phyloP scores from a whole-genome alignment of 2,113 vertebrate species.

The Scolopax mira region DNA sequence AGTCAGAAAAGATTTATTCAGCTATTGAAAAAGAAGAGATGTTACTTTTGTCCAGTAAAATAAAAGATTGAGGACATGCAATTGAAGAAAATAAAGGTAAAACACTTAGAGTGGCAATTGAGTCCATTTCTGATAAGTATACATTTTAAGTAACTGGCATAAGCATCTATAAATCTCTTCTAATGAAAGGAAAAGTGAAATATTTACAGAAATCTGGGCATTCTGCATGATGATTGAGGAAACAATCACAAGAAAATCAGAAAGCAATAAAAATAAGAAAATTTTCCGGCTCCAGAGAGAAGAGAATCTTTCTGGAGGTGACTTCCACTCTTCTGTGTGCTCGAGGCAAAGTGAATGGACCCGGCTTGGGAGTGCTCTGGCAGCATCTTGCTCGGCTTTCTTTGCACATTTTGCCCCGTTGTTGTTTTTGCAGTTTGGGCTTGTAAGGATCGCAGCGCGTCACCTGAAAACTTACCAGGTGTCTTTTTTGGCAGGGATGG shows the following conservation, averaged over 20 bases:
- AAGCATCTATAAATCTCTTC: neutral
- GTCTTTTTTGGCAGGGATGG: conserved; percentile 86
- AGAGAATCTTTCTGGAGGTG: conserved; percentile 18
- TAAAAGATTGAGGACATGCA: neutral
- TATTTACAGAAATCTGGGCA: neutral
- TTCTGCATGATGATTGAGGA: neutral
- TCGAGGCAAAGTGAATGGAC: conserved; percentile 62
- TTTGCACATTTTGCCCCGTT: conserved; percentile 79
- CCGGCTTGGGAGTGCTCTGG: conserved; percentile 74
- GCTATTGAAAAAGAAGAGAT: neutral
- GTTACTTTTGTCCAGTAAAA: neutral
- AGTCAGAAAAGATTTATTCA: neutral
- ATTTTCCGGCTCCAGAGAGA: neutral
- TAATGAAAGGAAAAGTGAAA: neutral
- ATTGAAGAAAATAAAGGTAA: neutral
- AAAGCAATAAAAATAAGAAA: neutral
- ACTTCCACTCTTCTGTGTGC: neutral
- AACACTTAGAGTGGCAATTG: neutral
- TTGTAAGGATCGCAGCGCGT: neutral
- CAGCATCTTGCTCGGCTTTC: conserved; percentile 79
- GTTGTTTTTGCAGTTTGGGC: conserved; percentile 50
- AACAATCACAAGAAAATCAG: neutral
- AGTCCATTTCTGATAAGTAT: neutral
- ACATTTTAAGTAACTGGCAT: neutral
- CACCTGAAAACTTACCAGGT: neutral